A percentile compares a stretch with the other conserved stretches of the same genome.
Evolutionary conservation across 2,888 invertebrate species (phyloP).

Genomic region (Xanthorhoe designata): DNA sequence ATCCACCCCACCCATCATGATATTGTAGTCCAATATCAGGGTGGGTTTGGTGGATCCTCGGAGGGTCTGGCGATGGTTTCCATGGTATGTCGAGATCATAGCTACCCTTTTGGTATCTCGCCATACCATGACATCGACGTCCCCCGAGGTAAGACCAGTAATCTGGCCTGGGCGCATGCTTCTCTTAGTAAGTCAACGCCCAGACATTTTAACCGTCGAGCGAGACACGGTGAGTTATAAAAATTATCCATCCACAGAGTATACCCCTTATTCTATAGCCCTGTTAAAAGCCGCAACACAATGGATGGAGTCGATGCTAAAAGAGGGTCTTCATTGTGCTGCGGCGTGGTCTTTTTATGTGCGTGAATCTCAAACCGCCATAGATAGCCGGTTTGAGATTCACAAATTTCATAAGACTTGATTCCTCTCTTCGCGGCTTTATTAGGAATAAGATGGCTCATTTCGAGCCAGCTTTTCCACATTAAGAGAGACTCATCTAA

Average conservation of each 20-base stretch:
- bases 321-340: conserved; percentile 21
- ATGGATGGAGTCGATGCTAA: conserved; percentile 15
- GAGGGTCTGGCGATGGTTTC: conserved; percentile 11
- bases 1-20: too few species aligned
- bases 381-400: conserved; percentile 44
- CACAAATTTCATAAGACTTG: conserved; percentile 45
- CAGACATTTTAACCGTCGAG: conserved; percentile 42
- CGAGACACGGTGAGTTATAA: conserved; percentile 47
- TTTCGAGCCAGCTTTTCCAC: conserved; percentile 46
- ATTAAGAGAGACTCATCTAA: conserved; percentile 39
- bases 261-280: conserved; percentile 44
- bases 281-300: conserved; percentile 28
- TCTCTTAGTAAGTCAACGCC: conserved; percentile 35
- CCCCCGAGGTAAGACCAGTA: too few species aligned
- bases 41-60: conserved; percentile 34
- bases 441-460: conserved; percentile 35
- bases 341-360: conserved; percentile 15
- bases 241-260: conserved; percentile 49
- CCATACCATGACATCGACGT: conserved; percentile 36
- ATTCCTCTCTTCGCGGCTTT: conserved; percentile 35
- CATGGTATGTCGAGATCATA: conserved; percentile 39
- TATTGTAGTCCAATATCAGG: conserved; percentile 37
- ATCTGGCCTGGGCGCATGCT: conserved; percentile 24
- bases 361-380: conserved; percentile 44
- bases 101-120: conserved; percentile 26